Conservation (phyloP, 2,113 vertebrate species). For the Callospermophilus lateralis region DNA sequence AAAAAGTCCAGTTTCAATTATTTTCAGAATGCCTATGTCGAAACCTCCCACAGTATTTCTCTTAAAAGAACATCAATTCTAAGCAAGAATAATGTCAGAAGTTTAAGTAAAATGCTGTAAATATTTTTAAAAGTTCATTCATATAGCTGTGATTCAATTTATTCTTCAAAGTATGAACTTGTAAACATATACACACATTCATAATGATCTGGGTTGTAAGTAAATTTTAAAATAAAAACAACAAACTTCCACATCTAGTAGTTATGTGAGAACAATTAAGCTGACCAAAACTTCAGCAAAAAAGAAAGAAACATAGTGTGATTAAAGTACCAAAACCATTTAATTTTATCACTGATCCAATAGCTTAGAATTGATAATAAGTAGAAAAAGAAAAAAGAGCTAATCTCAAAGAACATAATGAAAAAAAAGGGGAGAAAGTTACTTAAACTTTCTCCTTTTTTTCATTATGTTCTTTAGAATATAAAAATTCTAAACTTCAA, state of each 20-base stretch:
- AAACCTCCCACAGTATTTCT: neutral
- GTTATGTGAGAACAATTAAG: neutral
- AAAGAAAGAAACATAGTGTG: constrained; percentile 6
- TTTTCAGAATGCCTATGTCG: neutral
- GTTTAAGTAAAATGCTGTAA: neutral
- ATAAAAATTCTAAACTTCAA: constrained; percentile 18
- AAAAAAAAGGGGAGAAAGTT: neutral
- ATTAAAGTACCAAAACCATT: constrained; percentile 29
- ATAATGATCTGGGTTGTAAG: neutral
- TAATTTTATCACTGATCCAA: constrained; percentile 9
- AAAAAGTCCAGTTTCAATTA: neutral
- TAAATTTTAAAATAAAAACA: constrained; percentile 43
- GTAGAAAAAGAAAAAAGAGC: neutral
- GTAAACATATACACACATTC: constrained; percentile 15
- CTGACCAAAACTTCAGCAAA: neutral
- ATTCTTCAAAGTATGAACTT: constrained; percentile 59
- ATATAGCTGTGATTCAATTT: constrained; percentile 1
- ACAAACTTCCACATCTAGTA: neutral
- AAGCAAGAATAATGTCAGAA: constrained; percentile 41
- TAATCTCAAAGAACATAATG: constrained; percentile 5
- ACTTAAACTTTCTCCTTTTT: no score
- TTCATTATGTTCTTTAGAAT: neutral
- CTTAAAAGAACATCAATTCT: neutral
- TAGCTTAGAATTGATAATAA: constrained; percentile 50
- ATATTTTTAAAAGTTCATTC: constrained; percentile 51